These are phyloP conservation scores for human DNA, from an alignment of 2,113 vertebrate species.

Conservation along the genomic window DNA sequence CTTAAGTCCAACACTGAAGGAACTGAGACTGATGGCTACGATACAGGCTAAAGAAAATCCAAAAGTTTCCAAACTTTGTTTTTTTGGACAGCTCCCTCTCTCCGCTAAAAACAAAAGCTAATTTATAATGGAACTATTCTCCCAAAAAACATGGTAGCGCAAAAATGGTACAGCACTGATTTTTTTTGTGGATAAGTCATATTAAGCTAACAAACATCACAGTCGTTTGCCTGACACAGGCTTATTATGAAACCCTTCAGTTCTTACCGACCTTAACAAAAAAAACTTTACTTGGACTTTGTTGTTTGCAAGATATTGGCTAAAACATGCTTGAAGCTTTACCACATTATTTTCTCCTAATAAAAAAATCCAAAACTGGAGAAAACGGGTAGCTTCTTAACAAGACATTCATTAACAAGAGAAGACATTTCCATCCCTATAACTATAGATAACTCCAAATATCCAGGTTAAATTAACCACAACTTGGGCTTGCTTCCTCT, in stretches of 20 bases:
- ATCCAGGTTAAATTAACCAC: not conserved
- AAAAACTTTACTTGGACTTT: not conserved
- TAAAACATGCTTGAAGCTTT: not conserved
- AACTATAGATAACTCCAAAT: not conserved
- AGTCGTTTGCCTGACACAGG: not conserved
- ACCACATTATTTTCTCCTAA: not conserved
- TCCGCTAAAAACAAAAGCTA: not conserved
- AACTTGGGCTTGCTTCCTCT: not conserved
- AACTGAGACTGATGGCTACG: not conserved
- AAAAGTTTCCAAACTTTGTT: not conserved
- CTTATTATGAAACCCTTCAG: not conserved
- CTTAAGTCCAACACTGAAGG: not conserved
- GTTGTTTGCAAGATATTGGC: not conserved
- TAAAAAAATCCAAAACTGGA: not conserved
- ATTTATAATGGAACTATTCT: not conserved
- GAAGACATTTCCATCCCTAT: not conserved
- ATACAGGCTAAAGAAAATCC: not conserved
- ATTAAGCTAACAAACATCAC: constrained; percentile 23
- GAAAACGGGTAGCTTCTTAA: not conserved
- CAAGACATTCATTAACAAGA: not conserved
- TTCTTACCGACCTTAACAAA: not conserved
- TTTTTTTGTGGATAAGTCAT: not conserved
- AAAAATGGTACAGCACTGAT: not conserved
- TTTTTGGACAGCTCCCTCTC: not conserved
- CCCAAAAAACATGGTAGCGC: not conserved